Conservation (phyloP, 2,113 vertebrate species). For the Muntiacus reevesi region DNA sequence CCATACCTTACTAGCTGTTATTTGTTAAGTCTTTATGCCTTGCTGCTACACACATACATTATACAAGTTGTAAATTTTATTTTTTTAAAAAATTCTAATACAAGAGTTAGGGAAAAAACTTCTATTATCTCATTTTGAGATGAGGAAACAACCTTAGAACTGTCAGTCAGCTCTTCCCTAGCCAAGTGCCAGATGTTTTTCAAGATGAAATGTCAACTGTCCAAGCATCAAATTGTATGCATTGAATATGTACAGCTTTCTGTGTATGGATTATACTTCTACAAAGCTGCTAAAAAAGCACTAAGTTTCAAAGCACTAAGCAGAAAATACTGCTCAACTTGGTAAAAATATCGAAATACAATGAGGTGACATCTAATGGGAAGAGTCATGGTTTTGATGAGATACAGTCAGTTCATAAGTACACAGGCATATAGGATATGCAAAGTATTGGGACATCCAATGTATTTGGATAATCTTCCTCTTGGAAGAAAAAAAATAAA, state of each 20-base stretch:
- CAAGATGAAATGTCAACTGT: background rate
- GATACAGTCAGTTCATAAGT: background rate
- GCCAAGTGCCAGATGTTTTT: background rate
- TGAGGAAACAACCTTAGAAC: background rate
- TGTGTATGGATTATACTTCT: background rate
- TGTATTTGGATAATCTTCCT: background rate
- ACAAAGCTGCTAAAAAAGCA: background rate
- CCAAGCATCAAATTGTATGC: background rate
- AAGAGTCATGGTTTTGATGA: background rate
- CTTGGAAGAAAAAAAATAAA: background rate
- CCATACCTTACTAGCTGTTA: background rate
- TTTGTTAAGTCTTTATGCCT: background rate
- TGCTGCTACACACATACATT: rapidly evolving
- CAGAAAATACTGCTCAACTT: background rate
- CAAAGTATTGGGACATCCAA: background rate
- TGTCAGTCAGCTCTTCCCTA: background rate
- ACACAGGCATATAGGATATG: background rate
- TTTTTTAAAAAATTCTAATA: background rate
- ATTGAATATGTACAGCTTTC: background rate
- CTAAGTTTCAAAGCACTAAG: background rate
- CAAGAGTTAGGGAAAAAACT: background rate
- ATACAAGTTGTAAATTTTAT: background rate
- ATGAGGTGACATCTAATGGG: background rate
- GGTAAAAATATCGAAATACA: background rate
- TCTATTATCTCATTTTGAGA: background rate